Conservation (phyloP, 2,113 vertebrate genomes). For the Chaenogobius annularis region DNA sequence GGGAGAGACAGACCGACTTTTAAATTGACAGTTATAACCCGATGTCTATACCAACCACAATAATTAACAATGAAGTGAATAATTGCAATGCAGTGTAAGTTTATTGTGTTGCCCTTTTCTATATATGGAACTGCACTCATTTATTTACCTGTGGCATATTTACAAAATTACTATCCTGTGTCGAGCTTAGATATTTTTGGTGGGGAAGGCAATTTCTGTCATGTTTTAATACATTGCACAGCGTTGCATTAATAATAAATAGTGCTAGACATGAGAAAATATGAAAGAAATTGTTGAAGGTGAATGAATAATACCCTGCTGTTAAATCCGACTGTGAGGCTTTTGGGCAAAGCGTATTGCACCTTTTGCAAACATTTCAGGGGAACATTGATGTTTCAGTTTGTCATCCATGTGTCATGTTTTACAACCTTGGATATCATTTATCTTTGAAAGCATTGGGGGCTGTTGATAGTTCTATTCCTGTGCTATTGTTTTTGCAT, state of each 20-base stretch:
- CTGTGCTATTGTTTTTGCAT: not conserved
- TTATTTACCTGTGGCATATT: not conserved
- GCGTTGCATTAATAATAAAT: conserved; percentile 12
- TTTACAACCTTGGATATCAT: conserved; percentile 14
- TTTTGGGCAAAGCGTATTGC: conserved; percentile 5
- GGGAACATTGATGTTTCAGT: conserved; percentile 17
- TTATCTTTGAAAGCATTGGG: conserved; percentile 10
- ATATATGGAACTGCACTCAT: not conserved
- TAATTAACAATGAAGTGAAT: too few species aligned
- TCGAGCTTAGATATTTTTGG: not conserved
- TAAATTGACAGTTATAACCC: too few species aligned
- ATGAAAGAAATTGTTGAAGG: conserved; percentile 11
- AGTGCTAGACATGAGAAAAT: not conserved
- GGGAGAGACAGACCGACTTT: too few species aligned
- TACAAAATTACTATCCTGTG: conserved; percentile 1
- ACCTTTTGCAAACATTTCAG: conserved; percentile 4
- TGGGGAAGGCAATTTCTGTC: conserved; percentile 3
- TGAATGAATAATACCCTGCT: conserved; percentile 1
- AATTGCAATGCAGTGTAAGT: too few species aligned
- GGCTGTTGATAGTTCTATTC: conserved; percentile 3
- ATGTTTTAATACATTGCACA: conserved; percentile 10
- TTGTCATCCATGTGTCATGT: conserved; percentile 26
- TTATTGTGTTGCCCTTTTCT: too few species aligned
- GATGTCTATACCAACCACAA: too few species aligned
- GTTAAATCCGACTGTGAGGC: conserved; percentile 22